These are phyloP conservation scores for Phalloptychus januarius DNA, from an alignment of 2,797 vertebrate species.

Conservation along the genomic window DNA sequence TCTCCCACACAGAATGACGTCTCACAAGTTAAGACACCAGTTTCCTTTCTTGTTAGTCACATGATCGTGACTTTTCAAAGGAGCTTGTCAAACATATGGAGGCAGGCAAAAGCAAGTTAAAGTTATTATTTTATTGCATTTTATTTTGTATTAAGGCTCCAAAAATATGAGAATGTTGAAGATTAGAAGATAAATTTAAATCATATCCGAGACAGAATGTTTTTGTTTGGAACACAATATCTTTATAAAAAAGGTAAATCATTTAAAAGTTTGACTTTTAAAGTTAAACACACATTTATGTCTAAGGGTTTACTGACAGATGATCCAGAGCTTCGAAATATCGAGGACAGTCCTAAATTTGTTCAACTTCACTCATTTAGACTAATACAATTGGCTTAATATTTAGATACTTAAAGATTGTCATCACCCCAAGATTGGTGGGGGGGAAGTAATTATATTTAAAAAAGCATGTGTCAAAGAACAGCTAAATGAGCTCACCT, in stretches of 20 bases:
- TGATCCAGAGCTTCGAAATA: not conserved
- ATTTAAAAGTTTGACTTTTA: not conserved
- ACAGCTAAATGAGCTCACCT: not conserved
- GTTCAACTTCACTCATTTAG: not conserved
- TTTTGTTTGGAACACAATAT: not conserved
- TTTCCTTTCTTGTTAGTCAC: constrained; percentile 64
- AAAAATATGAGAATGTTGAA: not conserved
- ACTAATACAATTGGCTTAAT: not conserved
- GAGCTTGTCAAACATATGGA: not conserved
- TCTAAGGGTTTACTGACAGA: not conserved
- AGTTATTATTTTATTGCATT: not conserved
- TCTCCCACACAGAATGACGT: constrained; percentile 55
- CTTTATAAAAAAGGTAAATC: not conserved
- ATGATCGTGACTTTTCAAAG: constrained; percentile 29
- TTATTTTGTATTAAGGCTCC: not conserved
- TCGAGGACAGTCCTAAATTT: not conserved
- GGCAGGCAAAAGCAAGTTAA: not conserved
- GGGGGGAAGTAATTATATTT: not conserved
- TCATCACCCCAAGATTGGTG: not conserved
- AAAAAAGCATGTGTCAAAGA: not conserved
- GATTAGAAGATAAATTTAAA: too few species aligned
- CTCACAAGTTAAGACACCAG: constrained; percentile 33
- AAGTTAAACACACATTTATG: not conserved
- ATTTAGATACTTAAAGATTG: not conserved
- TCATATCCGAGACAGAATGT: too few species aligned